Evolutionary conservation across 1,140 invertebrate genomes (phyloP), one percentile per base, ranked within the genome.

Genomic region (Drosophila saltans): DNA sequence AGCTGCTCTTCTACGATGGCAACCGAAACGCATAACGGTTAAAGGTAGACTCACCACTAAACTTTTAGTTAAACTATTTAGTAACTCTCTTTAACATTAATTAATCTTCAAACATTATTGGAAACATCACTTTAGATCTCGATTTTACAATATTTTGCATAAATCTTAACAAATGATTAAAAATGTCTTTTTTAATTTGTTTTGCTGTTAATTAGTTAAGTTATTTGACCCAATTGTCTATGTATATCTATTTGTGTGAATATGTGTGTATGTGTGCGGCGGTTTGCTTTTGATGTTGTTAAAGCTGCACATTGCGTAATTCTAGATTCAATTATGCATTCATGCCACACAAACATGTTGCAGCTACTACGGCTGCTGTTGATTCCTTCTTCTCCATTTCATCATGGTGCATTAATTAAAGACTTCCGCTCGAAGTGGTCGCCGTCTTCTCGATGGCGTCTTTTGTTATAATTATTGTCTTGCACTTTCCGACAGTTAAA

Each of bases 391-490:
- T 16, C 52, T 40, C 33, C 61, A 33, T 7, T 71, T 48, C 39
- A 43, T 67, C 68, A 30, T 69, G 16, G 16, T 16, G 57, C 81
- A 86, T 86, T 86, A 86, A 88, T 86, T 86, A 89, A 88, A 86
- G 80, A 86, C 83, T 86, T 86, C 83, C 84, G 83, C 70, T 62
- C 30, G 68, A 66, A 57, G 41, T 52, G 68, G 58, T 52, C 62
- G 43, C 30, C 62, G 62, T 3, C 62, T 45, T 33, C 21, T 40
- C 30, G 48, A 30, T 39, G 67, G 73, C 80, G 78, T 88, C 83
- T 88, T 86, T 88, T 86, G 76, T 88, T 60, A 77, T 79, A 82
- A 88, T 88, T 82, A 80, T 86, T 82, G 83, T 80, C 82, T 84
- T 80, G 72, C 62, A 52, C 63, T 56, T 10, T 21, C 48, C 61